phyloP scores from a whole-genome alignment of 2,888 invertebrate genomes.

The Tiliacea aurago region DNA sequence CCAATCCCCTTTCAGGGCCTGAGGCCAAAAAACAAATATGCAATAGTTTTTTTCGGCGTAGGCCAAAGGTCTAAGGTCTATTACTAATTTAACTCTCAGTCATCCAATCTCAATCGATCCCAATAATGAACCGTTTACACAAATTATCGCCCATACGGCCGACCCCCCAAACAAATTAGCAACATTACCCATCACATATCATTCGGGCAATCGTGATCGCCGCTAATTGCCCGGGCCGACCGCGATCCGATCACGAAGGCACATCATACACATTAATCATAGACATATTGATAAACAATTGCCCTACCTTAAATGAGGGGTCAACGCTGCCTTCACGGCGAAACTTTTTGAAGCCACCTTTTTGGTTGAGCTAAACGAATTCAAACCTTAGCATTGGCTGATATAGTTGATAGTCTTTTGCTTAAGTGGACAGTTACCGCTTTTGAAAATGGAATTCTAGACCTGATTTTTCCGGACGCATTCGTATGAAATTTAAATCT shows the following conservation, averaged over 20 bases:
- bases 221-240: slow-evolving; percentile 84
- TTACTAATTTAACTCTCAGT: background rate
- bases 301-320: slow-evolving; percentile 89
- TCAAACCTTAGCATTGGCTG: slow-evolving; percentile 44
- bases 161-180: slow-evolving; percentile 81
- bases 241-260: slow-evolving; percentile 82
- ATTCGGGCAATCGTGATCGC: slow-evolving; percentile 83
- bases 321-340: slow-evolving; percentile 76
- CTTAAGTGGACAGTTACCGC: slow-evolving; percentile 54
- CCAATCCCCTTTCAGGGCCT: too few relatives aligned
- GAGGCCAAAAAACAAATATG: background rate
- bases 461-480: slow-evolving; percentile 75
- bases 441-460: slow-evolving; percentile 57
- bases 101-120: slow-evolving; percentile 18
- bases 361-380: slow-evolving; percentile 38
- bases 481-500: slow-evolving; percentile 60
- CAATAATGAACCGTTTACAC: slow-evolving; percentile 50
- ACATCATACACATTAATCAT: slow-evolving; percentile 86
- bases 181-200: slow-evolving; percentile 85
- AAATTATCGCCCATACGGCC: slow-evolving; percentile 56
- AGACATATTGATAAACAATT: slow-evolving; percentile 89
- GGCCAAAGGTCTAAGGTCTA: background rate
- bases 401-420: slow-evolving; percentile 54
- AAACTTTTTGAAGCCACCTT: slow-evolving; percentile 62
- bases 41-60: background rate